Percentiles rank a stretch among this genome's conserved stretches.
phyloP scores from a whole-genome alignment of 2,888 invertebrate species.

The Cremastobaeus sp. region DNA sequence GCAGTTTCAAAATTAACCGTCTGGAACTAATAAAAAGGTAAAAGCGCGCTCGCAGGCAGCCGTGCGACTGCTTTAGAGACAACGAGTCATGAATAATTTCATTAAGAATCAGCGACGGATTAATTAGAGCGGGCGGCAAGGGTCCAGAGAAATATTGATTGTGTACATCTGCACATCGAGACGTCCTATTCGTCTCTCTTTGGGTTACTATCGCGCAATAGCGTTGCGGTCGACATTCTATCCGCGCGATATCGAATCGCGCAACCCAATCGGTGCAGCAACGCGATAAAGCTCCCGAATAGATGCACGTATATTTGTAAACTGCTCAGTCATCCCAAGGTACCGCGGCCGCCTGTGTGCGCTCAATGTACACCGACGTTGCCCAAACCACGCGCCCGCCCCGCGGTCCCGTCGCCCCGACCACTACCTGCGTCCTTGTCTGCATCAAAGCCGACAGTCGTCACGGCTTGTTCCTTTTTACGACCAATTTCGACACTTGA shows the following conservation, averaged over 20 bases:
- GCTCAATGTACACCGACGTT: conserved; percentile 17
- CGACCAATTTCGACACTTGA: conserved; percentile 68
- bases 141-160: conserved; percentile 49
- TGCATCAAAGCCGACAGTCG: conserved; percentile 51
- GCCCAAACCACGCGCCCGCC: conserved; percentile 16
- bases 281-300: conserved; percentile 68
- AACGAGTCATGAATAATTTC: conserved; percentile 25
- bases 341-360: conserved; percentile 27
- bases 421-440: conserved; percentile 22
- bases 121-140: conserved; percentile 26
- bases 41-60: too few relatives aligned
- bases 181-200: conserved; percentile 52
- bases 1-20: too few relatives aligned
- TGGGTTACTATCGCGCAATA: conserved; percentile 58
- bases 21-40: too few relatives aligned
- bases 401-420: conserved; percentile 12
- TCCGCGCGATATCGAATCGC: conserved; percentile 56
- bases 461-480: conserved; percentile 64
- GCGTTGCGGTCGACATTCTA: conserved; percentile 54
- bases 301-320: conserved; percentile 71
- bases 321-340: conserved; percentile 60
- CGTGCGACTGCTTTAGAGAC: too few relatives aligned
- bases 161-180: conserved; percentile 53
- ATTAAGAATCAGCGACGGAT: conserved; percentile 26
- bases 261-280: conserved; percentile 50